Conservation (phyloP, 2,888 invertebrate species). For the Nemoura dubitans region DNA sequence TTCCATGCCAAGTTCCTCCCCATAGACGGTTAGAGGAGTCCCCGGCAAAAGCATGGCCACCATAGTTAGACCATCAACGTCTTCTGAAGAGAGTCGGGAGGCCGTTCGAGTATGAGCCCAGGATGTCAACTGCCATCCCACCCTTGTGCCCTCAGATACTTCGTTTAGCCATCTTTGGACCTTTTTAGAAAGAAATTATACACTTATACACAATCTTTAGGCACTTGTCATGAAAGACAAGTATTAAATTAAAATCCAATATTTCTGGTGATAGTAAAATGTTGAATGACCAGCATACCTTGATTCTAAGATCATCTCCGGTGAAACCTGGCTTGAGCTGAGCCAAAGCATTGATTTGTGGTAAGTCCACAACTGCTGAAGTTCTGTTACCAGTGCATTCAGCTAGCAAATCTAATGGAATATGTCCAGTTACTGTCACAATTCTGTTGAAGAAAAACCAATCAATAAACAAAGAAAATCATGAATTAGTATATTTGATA, state of each 20-base stretch:
- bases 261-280: neutral
- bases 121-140: slow-evolving; percentile 60
- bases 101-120: slow-evolving; percentile 39
- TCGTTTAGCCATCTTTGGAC: neutral
- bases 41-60: slow-evolving; percentile 83
- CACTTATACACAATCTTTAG: too few relatives aligned
- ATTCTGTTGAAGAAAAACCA: slow-evolving; percentile 52
- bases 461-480: slow-evolving; percentile 36
- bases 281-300: neutral
- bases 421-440: slow-evolving; percentile 56
- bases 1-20: slow-evolving; percentile 64
- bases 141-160: slow-evolving; percentile 58
- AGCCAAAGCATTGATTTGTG: slow-evolving; percentile 56
- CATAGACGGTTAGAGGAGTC: slow-evolving; percentile 71
- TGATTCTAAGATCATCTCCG: slow-evolving; percentile 50
- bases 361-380: slow-evolving; percentile 55
- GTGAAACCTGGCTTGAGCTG: slow-evolving; percentile 51
- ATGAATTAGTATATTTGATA: neutral
- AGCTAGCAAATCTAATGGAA: slow-evolving; percentile 54
- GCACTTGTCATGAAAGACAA: neutral
- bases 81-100: slow-evolving; percentile 58
- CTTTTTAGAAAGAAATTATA: neutral
- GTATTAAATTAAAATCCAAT: slow-evolving; percentile 25
- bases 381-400: slow-evolving; percentile 55
- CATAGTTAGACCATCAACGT: slow-evolving; percentile 67